These are phyloP conservation scores for Macrotrachela quadricornifera DNA, from an alignment of 1,140 invertebrate species.

Conservation along the genomic window DNA sequence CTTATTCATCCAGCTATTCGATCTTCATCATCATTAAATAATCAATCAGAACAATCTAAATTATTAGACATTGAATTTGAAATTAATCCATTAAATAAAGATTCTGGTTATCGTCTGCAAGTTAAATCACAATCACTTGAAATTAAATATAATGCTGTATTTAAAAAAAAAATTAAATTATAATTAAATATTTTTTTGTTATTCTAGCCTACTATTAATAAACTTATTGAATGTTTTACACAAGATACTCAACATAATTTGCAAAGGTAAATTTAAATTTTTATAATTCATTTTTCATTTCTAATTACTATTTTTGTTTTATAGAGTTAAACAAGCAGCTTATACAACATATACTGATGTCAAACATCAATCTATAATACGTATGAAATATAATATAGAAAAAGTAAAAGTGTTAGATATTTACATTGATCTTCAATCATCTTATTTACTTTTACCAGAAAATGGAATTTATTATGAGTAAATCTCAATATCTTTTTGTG, in stretches of 20 bases:
- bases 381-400: constrained; percentile 1
- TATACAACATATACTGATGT: background rate
- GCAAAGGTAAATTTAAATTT: too few species aligned
- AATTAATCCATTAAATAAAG: background rate
- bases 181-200: too few species aligned
- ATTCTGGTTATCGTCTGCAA: background rate
- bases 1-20: too few species aligned
- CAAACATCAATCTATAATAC: background rate
- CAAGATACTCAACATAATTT: too few species aligned
- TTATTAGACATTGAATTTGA: too few species aligned
- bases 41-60: too few species aligned
- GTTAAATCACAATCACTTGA: background rate
- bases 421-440: background rate
- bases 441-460: constrained; percentile 3
- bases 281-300: too few species aligned
- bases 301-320: too few species aligned
- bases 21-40: too few species aligned
- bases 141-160: constrained; percentile 3
- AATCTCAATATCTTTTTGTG: background rate
- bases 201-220: too few species aligned
- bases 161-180: too few species aligned
- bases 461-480: background rate
- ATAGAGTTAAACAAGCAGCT: constrained; percentile 5
- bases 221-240: background rate
- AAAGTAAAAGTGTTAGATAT: constrained; percentile 2